Base-by-base conservation (phyloP, 2,888 invertebrate genomes). In the Cephalotes varians region DNA sequence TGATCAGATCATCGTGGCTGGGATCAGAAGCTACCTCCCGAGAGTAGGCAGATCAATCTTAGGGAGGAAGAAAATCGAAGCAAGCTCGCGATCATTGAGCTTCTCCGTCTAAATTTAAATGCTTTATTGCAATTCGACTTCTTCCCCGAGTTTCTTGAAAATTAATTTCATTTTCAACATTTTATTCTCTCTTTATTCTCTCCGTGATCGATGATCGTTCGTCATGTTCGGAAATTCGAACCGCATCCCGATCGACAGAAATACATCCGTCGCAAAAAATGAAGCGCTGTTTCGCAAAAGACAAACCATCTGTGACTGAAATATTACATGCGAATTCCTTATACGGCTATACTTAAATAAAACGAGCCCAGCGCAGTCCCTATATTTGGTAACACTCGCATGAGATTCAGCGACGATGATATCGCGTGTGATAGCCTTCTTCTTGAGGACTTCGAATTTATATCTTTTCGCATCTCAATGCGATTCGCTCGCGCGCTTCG, bases 391-490 rank as follows among this genome's bases (percentile, higher is more conserved):
- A 77, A 77, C 67, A 18, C 62, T 62, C 44, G 64, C n/a, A 21
- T 49, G 65, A 54, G 65, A 82, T 76, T 65, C 65, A 60, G 31
- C 64, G 47, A 58, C 60, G 84, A 86, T 69, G 73, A 81, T 84
- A 74, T 88, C 86, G 71, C 58, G 77, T 37, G 49, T 77, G 51
- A 76, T 81, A 76, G 83, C 77, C 82, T 65, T 72, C 65, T 72
- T 58, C 37, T 58, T 44, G 58, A 60, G 12, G 18, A 37, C 40
- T 49, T 49, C 37, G 60, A 80, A 79, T 79, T 58, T 79, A 79
- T 54, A 40, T 15, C 40, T 54, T 21, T 31, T 54, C 18, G 65
- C 54, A 18, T 25, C 54, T 65, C 56, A 44, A 44, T 47, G 73
- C 60, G 60, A 34, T 44, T 47, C 47, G 77, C 64, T 62, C 73